A percentile compares a stretch with the other conserved stretches of the same genome.
These are phyloP conservation scores for Myodes glareolus DNA, from an alignment of 2,113 vertebrate species.

Conservation along the genomic window DNA sequence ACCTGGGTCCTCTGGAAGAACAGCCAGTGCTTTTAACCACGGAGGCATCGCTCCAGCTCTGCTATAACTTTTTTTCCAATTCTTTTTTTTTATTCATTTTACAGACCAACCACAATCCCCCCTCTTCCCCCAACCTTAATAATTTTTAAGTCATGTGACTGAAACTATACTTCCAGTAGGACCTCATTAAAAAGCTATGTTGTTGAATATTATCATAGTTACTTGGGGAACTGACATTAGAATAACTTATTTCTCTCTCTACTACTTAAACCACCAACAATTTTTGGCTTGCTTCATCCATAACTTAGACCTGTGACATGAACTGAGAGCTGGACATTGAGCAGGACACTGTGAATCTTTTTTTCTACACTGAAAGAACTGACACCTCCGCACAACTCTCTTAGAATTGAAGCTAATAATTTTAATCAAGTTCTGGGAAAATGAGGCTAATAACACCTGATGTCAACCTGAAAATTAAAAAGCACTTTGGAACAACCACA, in stretches of 20 bases:
- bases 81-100: too few species aligned
- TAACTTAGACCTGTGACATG: conserved; percentile 19
- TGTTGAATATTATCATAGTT: background rate
- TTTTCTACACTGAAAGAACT: conserved; percentile 12
- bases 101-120: too few species aligned
- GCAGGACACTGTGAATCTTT: background rate
- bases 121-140: too few species aligned
- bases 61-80: background rate
- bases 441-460: background rate
- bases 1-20: background rate
- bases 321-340: conserved; percentile 15
- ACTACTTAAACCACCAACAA: background rate
- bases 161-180: conserved; percentile 15
- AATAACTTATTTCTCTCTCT: conserved; percentile 43
- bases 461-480: background rate
- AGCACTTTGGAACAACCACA: background rate
- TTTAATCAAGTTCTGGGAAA: conserved; percentile 19
- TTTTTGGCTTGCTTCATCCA: background rate
- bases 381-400: background rate
- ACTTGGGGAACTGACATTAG: background rate
- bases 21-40: background rate
- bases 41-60: background rate
- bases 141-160: conserved; percentile 32
- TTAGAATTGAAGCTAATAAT: background rate
- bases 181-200: conserved; percentile 21